Evolutionary conservation across 1,140 invertebrate species (phyloP).

Genomic region (Oreohelix idahoensis): DNA sequence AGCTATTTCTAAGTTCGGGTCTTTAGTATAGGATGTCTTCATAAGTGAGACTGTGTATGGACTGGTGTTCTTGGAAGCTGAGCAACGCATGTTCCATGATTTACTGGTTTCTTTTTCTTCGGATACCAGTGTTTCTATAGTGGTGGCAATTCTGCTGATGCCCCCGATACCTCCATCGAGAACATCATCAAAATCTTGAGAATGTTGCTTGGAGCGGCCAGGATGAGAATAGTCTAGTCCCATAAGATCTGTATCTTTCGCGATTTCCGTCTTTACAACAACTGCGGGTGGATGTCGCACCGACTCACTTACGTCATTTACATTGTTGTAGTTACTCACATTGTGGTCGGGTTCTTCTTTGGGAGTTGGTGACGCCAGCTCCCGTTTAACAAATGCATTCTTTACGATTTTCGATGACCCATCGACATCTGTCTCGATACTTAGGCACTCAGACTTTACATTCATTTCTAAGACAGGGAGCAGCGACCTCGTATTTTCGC

Average conservation of each 20-base stretch:
- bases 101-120: not conserved
- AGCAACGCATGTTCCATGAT: not conserved
- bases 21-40: no score
- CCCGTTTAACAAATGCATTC: not conserved
- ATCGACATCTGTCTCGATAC: not conserved
- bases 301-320: no score
- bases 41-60: no score
- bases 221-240: constrained; percentile 13
- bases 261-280: not conserved
- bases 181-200: not conserved
- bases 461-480: not conserved
- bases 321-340: no score
- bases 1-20: no score
- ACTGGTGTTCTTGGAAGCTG: not conserved
- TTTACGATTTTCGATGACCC: not conserved
- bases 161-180: not conserved
- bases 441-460: not conserved
- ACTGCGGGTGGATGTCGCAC: no score
- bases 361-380: not conserved
- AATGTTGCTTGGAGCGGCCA: not conserved
- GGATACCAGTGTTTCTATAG: not conserved
- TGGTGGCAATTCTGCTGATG: not conserved
- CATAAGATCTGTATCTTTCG: constrained; percentile 26
- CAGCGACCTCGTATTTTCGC: not conserved
- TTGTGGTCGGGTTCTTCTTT: not conserved